Evolutionary conservation across 2,797 vertebrate genomes (phyloP), one percentile per base, ranked within the genome.

Genomic region (Coccyzus lansbergi): DNA sequence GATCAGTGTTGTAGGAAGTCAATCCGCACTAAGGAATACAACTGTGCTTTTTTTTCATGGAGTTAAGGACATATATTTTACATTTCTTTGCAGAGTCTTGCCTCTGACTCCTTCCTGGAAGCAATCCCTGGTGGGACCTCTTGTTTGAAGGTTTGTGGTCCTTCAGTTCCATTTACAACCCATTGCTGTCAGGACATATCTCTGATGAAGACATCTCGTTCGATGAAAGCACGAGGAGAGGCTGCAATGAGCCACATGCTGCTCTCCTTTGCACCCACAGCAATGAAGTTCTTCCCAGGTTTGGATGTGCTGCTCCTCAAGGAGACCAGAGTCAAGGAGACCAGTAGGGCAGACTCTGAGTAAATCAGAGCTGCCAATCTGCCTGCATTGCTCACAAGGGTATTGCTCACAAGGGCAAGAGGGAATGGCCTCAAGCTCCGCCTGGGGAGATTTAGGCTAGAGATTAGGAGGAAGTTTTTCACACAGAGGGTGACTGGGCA

Each of bases 31-130:
- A 9, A 83, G 69, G 72, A 93, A 64, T 58, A 60, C 83, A 52
- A 69, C 31, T n/a, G 12, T 55, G 31, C n/a, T 12, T n/a, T 44
- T 86, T 88, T 78, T 85, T 58, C 21, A 3, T 24, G 48, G 77
- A 53, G 15, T 26, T 58, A 20, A 3, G 88, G 62, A 6, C 60
- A 20, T 36, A 26, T 36, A 51, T 83, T 80, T 77, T 34, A 63
- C 31, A 36, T 26, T 28, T 16, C 38, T 82, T 52, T 72, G 68
- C 56, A 42, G 60, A 58, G 21, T 33, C 16, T 65, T 44, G 44
- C 26, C 56, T 29, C 25, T 26, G 21, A 31, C 19, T 92, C 33
- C 79, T 81, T 63, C 82, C 86, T 92, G 79, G 76, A 85, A 92
- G 34, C 51, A 49, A 36, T 38, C 31, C 34, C 53, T 46, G 74